Evolutionary conservation across 2,113 vertebrate species (phyloP).

Genomic region (human (Homo sapiens)): GRCh38 chr3:99928501-99929000

Average conservation of each 20-base stretch:
- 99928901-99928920: constrained; percentile 60
- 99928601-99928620: background rate
- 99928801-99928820: constrained; percentile 34
- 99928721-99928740: background rate
- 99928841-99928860: constrained; percentile 75
- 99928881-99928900: constrained; percentile 67
- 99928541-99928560: background rate
- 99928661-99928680: background rate
- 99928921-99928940: constrained; percentile 65
- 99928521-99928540: background rate
- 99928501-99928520: background rate
- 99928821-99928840: constrained; percentile 41
- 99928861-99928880: constrained; percentile 69
- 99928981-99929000: constrained; percentile 59
- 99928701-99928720: constrained; percentile 11
- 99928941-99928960: background rate
- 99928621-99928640: constrained; percentile 17
- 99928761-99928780: background rate
- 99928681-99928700: background rate
- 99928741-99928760: background rate
- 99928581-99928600: constrained; percentile 55
- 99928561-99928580: background rate
- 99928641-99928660: constrained; percentile 37
- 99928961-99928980: constrained; percentile 45
- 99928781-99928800: background rate